A percentile compares a stretch with the other conserved stretches of the same genome.
These are phyloP conservation scores for Darevskia nairensis DNA, from an alignment of 2,797 vertebrate species.

Conservation along the genomic window DNA sequence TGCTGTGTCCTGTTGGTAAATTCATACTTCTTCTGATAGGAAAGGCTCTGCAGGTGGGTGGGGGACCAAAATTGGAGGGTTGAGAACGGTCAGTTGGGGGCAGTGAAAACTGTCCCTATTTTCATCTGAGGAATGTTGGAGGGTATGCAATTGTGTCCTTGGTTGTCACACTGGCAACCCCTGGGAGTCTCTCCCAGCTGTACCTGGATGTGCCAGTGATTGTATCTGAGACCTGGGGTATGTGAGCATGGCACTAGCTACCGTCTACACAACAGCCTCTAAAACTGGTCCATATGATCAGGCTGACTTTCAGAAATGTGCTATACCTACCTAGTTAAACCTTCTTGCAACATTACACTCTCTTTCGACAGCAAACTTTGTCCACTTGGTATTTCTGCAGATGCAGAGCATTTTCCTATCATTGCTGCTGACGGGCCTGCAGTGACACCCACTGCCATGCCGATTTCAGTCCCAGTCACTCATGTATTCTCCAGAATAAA, in stretches of 20 bases:
- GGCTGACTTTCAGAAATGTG: slow-evolving; percentile 2
- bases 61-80: no score
- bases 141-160: no score
- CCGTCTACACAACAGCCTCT: background rate
- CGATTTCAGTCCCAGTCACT: slow-evolving; percentile 45
- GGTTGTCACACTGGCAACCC: no score
- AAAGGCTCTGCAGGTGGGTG: no score
- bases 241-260: background rate
- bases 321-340: background rate
- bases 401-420: slow-evolving; percentile 10
- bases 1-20: no score
- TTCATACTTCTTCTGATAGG: no score
- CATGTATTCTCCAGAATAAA: slow-evolving; percentile 20
- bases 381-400: slow-evolving; percentile 29
- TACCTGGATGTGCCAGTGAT: no score
- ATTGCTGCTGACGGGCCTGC: slow-evolving; percentile 23
- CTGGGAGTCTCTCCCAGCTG: no score
- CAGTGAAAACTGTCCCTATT: no score
- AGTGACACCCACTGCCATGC: slow-evolving; percentile 39
- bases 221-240: no score
- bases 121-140: no score
- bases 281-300: background rate
- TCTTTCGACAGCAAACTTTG: rapidly evolving
- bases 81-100: rapidly evolving
- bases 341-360: background rate